Evolutionary conservation across 2,113 vertebrate species (phyloP).

Genomic region (Hydropotes inermis): DNA sequence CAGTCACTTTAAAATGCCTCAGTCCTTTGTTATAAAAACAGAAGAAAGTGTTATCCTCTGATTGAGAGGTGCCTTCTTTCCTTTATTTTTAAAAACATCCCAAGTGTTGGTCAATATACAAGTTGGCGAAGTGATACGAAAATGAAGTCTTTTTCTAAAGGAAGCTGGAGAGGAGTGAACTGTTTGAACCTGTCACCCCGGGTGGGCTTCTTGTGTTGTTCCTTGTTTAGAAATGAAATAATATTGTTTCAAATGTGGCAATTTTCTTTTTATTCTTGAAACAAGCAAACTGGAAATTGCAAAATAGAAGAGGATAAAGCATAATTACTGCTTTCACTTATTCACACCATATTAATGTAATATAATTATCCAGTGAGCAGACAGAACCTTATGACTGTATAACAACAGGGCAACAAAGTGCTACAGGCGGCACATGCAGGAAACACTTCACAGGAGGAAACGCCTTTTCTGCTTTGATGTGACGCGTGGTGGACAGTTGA

Average conservation of each 20-base stretch:
- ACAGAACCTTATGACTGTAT: slow-evolving; percentile 78
- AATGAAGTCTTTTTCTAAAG: not conserved
- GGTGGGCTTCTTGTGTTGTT: not conserved
- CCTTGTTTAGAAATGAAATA: slow-evolving; percentile 62
- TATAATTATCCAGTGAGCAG: slow-evolving; percentile 80
- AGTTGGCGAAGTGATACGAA: not conserved
- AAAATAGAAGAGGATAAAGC: slow-evolving; percentile 75
- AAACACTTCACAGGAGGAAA: slow-evolving; percentile 52
- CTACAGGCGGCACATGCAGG: slow-evolving; percentile 52
- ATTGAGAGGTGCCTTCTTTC: not conserved
- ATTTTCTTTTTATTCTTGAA: slow-evolving; percentile 73
- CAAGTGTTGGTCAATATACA: too few species aligned
- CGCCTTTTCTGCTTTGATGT: slow-evolving; percentile 57
- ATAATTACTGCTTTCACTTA: slow-evolving; percentile 82
- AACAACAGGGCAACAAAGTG: slow-evolving; percentile 55
- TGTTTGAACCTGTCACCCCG: slow-evolving; percentile 2
- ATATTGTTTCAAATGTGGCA: slow-evolving; percentile 69
- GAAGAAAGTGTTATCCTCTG: not conserved
- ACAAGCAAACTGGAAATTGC: slow-evolving; percentile 79
- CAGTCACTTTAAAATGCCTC: not conserved
- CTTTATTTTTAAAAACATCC: not conserved
- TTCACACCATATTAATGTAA: slow-evolving; percentile 82
- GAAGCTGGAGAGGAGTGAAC: not conserved
- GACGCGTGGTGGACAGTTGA: slow-evolving; percentile 41
- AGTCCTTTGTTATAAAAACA: not conserved